Conservation (phyloP, 2,797 vertebrate species). For the Helostoma temminkii region DNA sequence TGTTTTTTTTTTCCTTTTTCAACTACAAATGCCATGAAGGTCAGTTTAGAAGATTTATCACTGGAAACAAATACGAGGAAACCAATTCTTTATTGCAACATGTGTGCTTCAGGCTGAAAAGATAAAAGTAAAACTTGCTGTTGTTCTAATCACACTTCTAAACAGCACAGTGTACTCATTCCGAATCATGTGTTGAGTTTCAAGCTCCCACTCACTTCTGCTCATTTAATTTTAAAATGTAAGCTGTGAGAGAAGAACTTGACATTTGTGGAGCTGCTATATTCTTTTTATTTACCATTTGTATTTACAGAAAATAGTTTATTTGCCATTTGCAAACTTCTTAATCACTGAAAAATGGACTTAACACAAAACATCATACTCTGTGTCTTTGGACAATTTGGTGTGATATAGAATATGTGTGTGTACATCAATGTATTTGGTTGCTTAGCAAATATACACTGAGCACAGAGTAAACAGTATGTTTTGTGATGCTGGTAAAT, state of each 20-base stretch:
- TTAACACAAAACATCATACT: slow-evolving; percentile 19
- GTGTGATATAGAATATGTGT: background rate
- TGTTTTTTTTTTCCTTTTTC: background rate
- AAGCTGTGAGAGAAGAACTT: slow-evolving; percentile 6
- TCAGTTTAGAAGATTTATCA: slow-evolving; percentile 3
- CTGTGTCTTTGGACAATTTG: background rate
- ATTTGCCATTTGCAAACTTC: slow-evolving; percentile 8
- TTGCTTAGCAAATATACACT: slow-evolving; percentile 3
- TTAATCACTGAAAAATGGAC: slow-evolving; percentile 19
- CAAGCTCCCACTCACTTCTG: background rate
- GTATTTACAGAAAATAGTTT: slow-evolving; percentile 2
- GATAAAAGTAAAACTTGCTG: background rate
- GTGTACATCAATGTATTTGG: background rate
- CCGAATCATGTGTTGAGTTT: background rate
- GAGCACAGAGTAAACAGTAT: background rate
- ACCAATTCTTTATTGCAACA: background rate
- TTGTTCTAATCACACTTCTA: slow-evolving; percentile 23
- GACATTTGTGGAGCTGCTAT: slow-evolving; percentile 1
- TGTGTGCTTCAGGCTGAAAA: slow-evolving; percentile 15
- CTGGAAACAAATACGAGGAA: background rate
- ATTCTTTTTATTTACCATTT: background rate
- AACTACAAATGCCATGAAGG: slow-evolving; percentile 2
- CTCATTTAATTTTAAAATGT: background rate
- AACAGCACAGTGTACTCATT: slow-evolving; percentile 2
- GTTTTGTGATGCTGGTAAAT: slow-evolving; percentile 11